A percentile compares a stretch with the other conserved stretches of the same genome.
phyloP scores from a whole-genome alignment of 2,888 invertebrate species.

The Nemotelus pantherinus region DNA sequence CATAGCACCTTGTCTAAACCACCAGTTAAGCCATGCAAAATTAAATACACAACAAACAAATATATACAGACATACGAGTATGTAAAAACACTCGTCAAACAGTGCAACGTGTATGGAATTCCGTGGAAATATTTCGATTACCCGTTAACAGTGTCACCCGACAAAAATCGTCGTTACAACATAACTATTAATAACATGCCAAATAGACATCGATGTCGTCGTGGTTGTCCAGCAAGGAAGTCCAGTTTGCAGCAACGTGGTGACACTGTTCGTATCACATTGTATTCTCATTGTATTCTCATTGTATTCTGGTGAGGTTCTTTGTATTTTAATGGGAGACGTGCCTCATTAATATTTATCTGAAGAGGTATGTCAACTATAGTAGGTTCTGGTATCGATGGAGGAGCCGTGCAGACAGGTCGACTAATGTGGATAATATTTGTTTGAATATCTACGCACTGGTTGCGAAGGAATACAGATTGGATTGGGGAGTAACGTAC shows the following conservation, averaged over 20 bases:
- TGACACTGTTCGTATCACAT: background rate
- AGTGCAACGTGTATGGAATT: slow-evolving; percentile 17
- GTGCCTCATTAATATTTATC: slow-evolving; percentile 27
- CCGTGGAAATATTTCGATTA: slow-evolving; percentile 23
- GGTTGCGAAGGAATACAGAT: too few species aligned
- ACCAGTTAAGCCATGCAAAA: background rate
- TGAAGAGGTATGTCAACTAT: background rate
- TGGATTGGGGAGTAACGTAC: too few species aligned
- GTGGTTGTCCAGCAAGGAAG: background rate
- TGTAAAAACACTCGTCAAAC: background rate
- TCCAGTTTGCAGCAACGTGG: too few species aligned
- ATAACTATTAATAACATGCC: slow-evolving; percentile 22
- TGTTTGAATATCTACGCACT: too few species aligned
- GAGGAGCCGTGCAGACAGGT: too few species aligned
- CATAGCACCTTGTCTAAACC: too few species aligned
- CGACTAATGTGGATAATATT: too few species aligned
- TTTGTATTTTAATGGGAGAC: slow-evolving; percentile 17
- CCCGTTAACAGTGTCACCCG: slow-evolving; percentile 6
- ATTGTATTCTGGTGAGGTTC: slow-evolving; percentile 5
- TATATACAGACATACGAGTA: too few species aligned
- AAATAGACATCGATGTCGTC: slow-evolving; percentile 10
- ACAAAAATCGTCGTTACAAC: slow-evolving; percentile 11
- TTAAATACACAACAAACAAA: background rate
- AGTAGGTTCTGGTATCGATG: too few species aligned
- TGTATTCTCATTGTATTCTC: background rate